A percentile compares a stretch with the other conserved stretches of the same genome.
These are phyloP conservation scores for Irena cyanogastra DNA, from an alignment of 2,113 vertebrate genomes.

Conservation along the genomic window DNA sequence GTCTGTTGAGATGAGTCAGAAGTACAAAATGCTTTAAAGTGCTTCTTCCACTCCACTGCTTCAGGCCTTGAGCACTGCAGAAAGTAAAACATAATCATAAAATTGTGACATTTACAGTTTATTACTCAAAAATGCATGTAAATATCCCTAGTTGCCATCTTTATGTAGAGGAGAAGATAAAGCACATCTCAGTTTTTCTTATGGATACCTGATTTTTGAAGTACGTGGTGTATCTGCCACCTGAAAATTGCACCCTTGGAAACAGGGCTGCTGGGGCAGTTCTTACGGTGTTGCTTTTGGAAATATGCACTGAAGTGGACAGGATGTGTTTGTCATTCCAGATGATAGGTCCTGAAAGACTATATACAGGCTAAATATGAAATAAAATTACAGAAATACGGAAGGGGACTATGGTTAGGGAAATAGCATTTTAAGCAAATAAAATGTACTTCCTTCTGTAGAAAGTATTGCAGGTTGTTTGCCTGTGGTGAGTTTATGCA, in stretches of 20 bases:
- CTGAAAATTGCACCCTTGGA: background rate
- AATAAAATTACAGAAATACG: background rate
- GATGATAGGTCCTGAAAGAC: background rate
- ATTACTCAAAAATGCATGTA: rapidly evolving
- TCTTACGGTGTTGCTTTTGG: background rate
- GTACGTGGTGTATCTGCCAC: background rate
- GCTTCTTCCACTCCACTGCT: background rate
- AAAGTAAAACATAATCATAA: background rate
- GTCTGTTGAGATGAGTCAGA: background rate
- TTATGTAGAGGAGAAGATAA: background rate
- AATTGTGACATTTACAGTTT: background rate
- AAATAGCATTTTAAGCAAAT: background rate
- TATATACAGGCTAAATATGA: background rate
- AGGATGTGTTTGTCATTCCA: background rate
- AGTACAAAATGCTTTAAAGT: background rate
- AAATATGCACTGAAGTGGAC: background rate
- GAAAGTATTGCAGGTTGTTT: background rate
- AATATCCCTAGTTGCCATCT: background rate
- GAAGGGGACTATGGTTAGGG: background rate
- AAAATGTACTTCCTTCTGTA: background rate
- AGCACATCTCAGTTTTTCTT: background rate
- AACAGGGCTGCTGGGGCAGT: background rate
- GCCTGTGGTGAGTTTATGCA: background rate
- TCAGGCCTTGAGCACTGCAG: background rate
- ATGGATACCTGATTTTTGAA: background rate